phyloP scores from a whole-genome alignment of 2,797 vertebrate genomes.

The Anabacerthia variegaticeps region DNA sequence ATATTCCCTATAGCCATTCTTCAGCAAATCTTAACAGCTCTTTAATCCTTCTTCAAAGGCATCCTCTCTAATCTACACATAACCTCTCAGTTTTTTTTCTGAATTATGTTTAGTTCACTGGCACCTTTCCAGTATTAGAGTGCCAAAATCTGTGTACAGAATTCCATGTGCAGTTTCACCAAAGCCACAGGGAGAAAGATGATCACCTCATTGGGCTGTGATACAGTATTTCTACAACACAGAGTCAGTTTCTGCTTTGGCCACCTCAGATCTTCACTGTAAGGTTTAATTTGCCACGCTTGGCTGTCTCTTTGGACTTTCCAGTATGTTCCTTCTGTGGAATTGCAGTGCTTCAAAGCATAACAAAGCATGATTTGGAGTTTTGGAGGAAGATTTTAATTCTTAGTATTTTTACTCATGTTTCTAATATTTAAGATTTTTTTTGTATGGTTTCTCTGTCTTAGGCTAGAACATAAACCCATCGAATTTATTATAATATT shows the following conservation, averaged over 20 bases:
- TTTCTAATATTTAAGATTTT: background rate
- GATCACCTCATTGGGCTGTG: constrained; percentile 1
- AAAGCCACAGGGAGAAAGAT: background rate
- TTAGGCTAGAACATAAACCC: background rate
- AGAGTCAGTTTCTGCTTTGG: background rate
- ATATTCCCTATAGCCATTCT: background rate
- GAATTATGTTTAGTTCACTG: background rate
- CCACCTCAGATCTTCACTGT: background rate
- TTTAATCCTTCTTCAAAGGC: background rate
- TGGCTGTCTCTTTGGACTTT: background rate
- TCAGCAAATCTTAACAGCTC: background rate
- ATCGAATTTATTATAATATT: background rate
- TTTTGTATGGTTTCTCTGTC: background rate
- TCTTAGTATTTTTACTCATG: background rate
- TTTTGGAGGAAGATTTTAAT: background rate
- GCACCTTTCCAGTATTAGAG: background rate
- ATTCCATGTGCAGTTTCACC: background rate
- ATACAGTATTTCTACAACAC: background rate
- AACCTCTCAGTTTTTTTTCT: background rate
- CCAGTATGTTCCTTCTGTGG: background rate
- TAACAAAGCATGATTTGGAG: background rate
- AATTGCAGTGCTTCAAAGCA: background rate
- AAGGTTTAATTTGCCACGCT: background rate
- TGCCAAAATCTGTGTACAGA: background rate
- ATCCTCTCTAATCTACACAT: background rate